Percentiles rank a stretch among this genome's conserved stretches.
Evolutionary conservation across 2,797 vertebrate genomes (phyloP).

Genomic region (Pangasius djambal): DNA sequence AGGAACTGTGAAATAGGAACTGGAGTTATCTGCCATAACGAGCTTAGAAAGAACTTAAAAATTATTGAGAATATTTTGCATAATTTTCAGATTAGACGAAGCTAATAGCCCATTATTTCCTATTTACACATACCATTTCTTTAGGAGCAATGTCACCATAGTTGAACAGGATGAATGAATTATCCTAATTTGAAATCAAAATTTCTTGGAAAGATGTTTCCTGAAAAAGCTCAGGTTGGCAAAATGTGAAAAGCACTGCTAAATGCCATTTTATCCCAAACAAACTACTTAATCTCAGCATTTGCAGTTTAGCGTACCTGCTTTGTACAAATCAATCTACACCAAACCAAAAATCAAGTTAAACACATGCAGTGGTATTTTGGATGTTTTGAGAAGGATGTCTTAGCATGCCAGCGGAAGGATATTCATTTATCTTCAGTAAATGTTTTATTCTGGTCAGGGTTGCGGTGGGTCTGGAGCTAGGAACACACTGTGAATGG

Average conservation of each 20-base stretch:
- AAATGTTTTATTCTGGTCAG: background rate
- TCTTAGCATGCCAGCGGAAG: background rate
- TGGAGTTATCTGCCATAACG: background rate
- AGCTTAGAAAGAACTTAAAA: background rate
- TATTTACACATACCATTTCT: background rate
- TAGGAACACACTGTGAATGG: background rate
- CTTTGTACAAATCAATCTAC: background rate
- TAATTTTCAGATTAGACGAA: background rate
- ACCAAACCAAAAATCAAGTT: background rate
- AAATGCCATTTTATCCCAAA: background rate
- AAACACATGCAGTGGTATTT: background rate
- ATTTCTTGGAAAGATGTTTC: background rate
- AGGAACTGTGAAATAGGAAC: background rate
- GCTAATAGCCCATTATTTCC: background rate
- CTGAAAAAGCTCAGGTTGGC: background rate
- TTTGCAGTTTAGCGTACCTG: background rate
- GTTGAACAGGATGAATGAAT: background rate
- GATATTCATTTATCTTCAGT: background rate
- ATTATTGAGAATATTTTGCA: background rate
- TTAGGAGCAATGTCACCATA: background rate
- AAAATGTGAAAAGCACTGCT: background rate
- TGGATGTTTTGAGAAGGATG: background rate
- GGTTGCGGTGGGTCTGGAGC: background rate
- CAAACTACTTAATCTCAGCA: background rate
- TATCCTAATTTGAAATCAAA: background rate